Base-by-base conservation (phyloP, 2,113 vertebrate species). In the Zapornia atra region DNA sequence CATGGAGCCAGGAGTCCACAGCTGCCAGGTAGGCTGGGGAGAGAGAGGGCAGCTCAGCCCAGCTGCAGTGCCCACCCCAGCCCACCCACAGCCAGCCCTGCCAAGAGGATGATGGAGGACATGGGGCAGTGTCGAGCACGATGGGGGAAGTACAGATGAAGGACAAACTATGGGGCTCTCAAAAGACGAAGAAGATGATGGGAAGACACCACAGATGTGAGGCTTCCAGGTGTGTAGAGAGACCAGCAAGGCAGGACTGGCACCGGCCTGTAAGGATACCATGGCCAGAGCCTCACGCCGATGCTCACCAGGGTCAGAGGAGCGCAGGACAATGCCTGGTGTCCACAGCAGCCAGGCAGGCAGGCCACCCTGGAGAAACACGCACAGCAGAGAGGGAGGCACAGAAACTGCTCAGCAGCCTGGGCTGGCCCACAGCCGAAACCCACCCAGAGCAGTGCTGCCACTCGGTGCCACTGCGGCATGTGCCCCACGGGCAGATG, bases 301-400 rank as follows among this genome's bases (percentile, higher is more conserved):
- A 89, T 29, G 42, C 82, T 88, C 96, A 99, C 99, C 99, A 53
- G 98, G 96, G 96, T 99, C 98, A 3, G 99, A 98, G 76, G 99
- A 98, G 61, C 99, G 99, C 66, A 99, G 98, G 61, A 97, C 50
- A 29, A 99, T 99, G 80, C 98, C 97, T 60, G 98, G 97, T 81
- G 99, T 99, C 92, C 98, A 97, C 80, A 99, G 98, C 61, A 99
- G 97, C 99, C 99, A 99, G 21, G 99, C 98, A 13, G 99, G 99
- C 76, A 99, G 97, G 63, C 99, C 99, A n/a, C 99, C 99, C 99
- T 99, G 56, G 56, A 84, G 65, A 82, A 73, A 83, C 57, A 82
- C 4, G 5, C 14, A 13, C 4, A 6, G 57, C 53, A 21, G 12
- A 48, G 48, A 76, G 22, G 3, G 16, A 70, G 51, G 10, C 29